Conservation (phyloP, 1,140 invertebrate species). For the Bombus fervidus region DNA sequence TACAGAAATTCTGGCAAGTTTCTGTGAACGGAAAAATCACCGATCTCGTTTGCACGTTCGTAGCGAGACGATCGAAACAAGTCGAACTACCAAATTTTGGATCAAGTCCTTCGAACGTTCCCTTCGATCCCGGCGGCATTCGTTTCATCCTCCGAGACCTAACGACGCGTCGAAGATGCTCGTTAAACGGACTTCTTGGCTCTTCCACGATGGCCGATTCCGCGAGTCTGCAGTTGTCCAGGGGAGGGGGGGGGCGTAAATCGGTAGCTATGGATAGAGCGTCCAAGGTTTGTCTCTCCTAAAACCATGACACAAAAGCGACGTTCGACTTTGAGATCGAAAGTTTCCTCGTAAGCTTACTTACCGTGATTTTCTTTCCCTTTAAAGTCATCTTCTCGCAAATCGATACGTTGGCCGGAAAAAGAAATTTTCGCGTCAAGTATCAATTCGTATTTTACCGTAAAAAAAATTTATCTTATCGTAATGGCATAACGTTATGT, state of each 20-base stretch:
- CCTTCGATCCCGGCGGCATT: neutral
- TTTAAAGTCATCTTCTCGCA: no score
- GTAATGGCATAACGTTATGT: no score
- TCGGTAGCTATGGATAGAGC: constrained; percentile 9
- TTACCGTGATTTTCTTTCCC: no score
- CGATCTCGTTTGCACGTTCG: neutral
- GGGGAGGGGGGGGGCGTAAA: constrained; percentile 9
- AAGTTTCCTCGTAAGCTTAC: neutral
- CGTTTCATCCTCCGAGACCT: constrained; percentile 51
- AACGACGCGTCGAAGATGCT: constrained; percentile 18
- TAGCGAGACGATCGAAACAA: neutral
- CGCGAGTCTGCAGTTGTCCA: no score
- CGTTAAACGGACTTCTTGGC: neutral
- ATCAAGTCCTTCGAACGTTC: neutral
- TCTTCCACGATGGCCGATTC: neutral
- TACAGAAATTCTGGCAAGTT: neutral
- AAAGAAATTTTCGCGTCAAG: no score
- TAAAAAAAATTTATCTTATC: no score
- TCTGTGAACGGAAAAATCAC: neutral
- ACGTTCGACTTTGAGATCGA: neutral
- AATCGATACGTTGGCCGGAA: no score
- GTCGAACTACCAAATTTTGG: constrained; percentile 28
- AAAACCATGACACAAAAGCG: neutral
- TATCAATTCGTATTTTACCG: no score
- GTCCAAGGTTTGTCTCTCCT: neutral